Percentiles rank a stretch among this genome's conserved stretches.
phyloP scores from a whole-genome alignment of 2,113 vertebrate genomes.

The Mirounga angustirostris region DNA sequence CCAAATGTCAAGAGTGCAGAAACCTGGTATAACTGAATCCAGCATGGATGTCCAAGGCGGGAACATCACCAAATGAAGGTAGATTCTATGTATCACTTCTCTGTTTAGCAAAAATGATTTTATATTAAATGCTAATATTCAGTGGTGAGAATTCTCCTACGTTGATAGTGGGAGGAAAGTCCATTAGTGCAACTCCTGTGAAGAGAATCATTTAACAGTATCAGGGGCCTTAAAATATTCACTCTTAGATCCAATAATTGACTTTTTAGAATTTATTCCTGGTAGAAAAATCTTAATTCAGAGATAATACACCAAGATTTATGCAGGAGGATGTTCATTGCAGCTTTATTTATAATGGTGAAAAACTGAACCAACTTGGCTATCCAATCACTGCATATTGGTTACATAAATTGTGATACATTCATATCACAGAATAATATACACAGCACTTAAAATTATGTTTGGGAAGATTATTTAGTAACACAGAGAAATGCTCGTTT shows the following conservation, averaged over 20 bases:
- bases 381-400: background rate
- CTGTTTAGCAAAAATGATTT: background rate
- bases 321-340: background rate
- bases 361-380: conserved; percentile 20
- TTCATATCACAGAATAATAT: conserved; percentile 21
- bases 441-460: conserved; percentile 27
- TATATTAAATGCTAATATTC: background rate
- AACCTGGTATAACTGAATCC: too few relatives aligned
- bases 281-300: conserved; percentile 36
- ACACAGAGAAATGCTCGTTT: conserved; percentile 48
- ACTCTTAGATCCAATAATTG: background rate
- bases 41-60: background rate
- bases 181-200: background rate
- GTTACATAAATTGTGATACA: conserved; percentile 26
- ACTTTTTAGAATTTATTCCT: conserved; percentile 38
- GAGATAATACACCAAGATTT: conserved; percentile 22
- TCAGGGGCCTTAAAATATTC: background rate
- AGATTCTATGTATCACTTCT: background rate
- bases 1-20: background rate
- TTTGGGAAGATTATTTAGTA: conserved; percentile 55
- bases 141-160: background rate
- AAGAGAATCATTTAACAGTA: conserved; percentile 13
- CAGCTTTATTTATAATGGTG: conserved; percentile 30
- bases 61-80: background rate
- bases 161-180: background rate